Base-by-base conservation (phyloP, 2,888 invertebrate species). In the Clusia tigrina region DNA sequence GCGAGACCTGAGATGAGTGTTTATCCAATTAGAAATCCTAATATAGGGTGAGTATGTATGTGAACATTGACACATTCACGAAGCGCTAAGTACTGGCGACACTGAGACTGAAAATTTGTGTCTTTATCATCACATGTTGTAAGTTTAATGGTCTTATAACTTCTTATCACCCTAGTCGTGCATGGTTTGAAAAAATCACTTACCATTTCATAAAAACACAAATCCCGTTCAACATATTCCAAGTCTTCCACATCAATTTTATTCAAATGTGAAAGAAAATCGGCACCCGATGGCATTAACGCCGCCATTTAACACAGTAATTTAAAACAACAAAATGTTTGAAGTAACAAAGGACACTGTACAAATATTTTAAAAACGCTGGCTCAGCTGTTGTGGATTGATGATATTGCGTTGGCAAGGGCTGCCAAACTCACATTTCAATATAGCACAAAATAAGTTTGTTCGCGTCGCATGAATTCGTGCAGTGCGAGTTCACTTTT, bases 171-270 rank as follows among this genome's bases (percentile, higher is more conserved):
- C n/a, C n/a, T n/a, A n/a, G n/a, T n/a, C n/a, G n/a, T n/a, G n/a
- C n/a, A n/a, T n/a, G n/a, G n/a, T n/a, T n/a, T n/a, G n/a, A n/a
- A n/a, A n/a, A n/a, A n/a, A 20, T 62, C 24, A 64, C 68, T 66
- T 70, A 86, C 84, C 74, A 85, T 84, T 64, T 87, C 86, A 20
- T 80, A 78, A 37, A 82, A 77, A 51, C 83, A 81, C 5, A 87
- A 79, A 69, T 86, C 83, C 1, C 75, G 69, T 73, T 87, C 86
- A 1, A 87, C 73, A 54, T 76, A 75, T 10, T 74, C 71, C 37
- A 86, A 71, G 62, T 83, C 81, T 10, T 82, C 78, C 0, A 71
- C 9, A 23, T 74, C 65, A 2, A 80, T 71, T 9, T 60, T 65
- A 6, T 68, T 62, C 20, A 78, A 42, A 6, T 69, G 65, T 1